Evolutionary conservation across 2,888 invertebrate species (phyloP).

Genomic region (Leptopilina myrica): DNA sequence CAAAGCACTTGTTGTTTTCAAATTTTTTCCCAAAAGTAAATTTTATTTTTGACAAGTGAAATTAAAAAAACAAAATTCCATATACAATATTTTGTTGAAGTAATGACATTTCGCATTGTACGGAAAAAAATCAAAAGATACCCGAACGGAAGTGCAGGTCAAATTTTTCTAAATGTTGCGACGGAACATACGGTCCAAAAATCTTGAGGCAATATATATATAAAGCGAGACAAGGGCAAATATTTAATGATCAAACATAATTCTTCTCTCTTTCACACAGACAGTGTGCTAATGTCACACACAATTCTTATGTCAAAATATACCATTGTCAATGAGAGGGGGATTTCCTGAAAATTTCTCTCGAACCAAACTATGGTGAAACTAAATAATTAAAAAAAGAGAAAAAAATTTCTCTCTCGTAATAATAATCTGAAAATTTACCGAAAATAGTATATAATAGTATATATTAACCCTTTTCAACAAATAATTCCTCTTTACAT

Average conservation of each 20-base stretch:
- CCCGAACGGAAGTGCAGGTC: slow-evolving; percentile 28
- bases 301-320: too few species aligned
- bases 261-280: neutral
- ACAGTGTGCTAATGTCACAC: too few species aligned
- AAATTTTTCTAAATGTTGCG: slow-evolving; percentile 17
- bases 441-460: neutral
- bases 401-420: too few species aligned
- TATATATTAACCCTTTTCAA: slow-evolving; percentile 15
- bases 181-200: slow-evolving; percentile 37
- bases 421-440: neutral
- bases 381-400: neutral
- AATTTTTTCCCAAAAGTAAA: neutral
- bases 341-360: slow-evolving; percentile 5
- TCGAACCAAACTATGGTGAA: neutral
- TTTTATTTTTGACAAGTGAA: too few species aligned
- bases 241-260: slow-evolving; percentile 27
- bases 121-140: neutral
- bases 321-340: neutral
- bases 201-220: neutral
- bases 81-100: neutral
- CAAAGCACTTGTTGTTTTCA: neutral
- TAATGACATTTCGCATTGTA: too few species aligned
- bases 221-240: neutral
- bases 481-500: neutral
- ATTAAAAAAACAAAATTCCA: too few species aligned